phyloP scores from a whole-genome alignment of 2,888 invertebrate species.

The Drosophila mettleri region DNA sequence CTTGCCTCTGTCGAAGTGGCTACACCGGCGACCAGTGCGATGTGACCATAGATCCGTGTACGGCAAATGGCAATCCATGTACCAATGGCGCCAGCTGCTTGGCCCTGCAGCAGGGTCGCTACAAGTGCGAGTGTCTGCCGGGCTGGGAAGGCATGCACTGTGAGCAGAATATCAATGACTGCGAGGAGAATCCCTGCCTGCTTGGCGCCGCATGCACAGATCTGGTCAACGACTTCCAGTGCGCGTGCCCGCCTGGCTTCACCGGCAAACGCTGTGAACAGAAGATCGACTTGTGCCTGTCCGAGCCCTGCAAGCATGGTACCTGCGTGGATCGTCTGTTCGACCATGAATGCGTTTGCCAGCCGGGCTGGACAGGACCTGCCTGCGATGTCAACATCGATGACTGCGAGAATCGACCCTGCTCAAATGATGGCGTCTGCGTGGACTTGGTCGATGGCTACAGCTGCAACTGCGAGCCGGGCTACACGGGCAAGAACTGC shows the following conservation, averaged over 20 bases:
- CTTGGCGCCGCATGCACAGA: slow-evolving; percentile 97
- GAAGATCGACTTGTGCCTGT: slow-evolving; percentile 96
- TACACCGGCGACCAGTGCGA: slow-evolving; percentile 97
- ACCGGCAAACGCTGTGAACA: slow-evolving; percentile 98
- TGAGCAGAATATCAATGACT: slow-evolving; percentile 96
- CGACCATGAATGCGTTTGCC: slow-evolving; percentile 94
- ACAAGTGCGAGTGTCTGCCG: slow-evolving; percentile 96
- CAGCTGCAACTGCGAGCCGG: slow-evolving; percentile 95
- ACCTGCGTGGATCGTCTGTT: slow-evolving; percentile 96
- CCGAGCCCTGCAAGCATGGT: slow-evolving; percentile 96
- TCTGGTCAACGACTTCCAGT: slow-evolving; percentile 96
- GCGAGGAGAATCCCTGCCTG: slow-evolving; percentile 95
- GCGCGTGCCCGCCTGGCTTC: slow-evolving; percentile 97
- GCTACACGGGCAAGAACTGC: slow-evolving; percentile 96
- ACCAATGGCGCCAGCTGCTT: slow-evolving; percentile 95
- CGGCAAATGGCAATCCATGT: slow-evolving; percentile 95
- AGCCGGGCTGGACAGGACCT: slow-evolving; percentile 95
- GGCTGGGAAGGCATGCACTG: slow-evolving; percentile 99
- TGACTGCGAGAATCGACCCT: slow-evolving; percentile 95
- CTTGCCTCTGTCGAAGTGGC: slow-evolving; percentile 96
- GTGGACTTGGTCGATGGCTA: slow-evolving; percentile 94
- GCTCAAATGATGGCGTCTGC: slow-evolving; percentile 96
- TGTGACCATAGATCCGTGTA: slow-evolving; percentile 95
- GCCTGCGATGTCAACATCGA: slow-evolving; percentile 96
- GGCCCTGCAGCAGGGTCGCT: slow-evolving; percentile 95